A percentile compares a stretch with the other conserved stretches of the same genome.
phyloP scores from a whole-genome alignment of 2,113 vertebrate genomes.

The Brachirus orientalis region DNA sequence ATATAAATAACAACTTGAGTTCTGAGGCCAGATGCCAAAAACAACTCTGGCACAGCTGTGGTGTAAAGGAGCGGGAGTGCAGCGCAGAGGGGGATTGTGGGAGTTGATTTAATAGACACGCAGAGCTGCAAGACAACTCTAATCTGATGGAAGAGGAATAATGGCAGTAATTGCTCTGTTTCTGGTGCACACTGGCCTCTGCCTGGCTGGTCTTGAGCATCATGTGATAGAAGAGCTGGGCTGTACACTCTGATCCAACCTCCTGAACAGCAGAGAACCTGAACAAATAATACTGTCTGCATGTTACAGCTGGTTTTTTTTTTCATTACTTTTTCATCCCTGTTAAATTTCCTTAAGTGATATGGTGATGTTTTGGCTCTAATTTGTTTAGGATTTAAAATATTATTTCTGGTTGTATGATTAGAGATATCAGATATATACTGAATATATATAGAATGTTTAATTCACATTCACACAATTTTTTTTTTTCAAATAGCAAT shows the following conservation, averaged over 20 bases:
- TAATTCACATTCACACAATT: too few relatives aligned
- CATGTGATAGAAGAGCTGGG: constrained; percentile 52
- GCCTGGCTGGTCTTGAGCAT: constrained; percentile 39
- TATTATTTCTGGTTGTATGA: not conserved
- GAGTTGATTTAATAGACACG: constrained; percentile 42
- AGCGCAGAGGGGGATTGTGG: constrained; percentile 29
- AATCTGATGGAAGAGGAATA: constrained; percentile 63
- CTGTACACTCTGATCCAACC: constrained; percentile 29
- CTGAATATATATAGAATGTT: too few relatives aligned
- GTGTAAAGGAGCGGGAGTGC: constrained; percentile 11
- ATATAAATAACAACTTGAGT: constrained; percentile 7
- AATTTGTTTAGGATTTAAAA: not conserved
- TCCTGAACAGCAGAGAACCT: constrained; percentile 4
- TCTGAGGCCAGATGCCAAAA: constrained; percentile 26
- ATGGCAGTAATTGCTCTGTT: constrained; percentile 69
- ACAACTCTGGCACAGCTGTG: constrained; percentile 17
- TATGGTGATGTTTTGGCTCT: not conserved
- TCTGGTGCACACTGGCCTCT: constrained; percentile 35
- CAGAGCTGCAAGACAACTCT: constrained; percentile 46
- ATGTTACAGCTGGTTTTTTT: not conserved
- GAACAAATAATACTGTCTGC: not conserved
- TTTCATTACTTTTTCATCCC: not conserved
- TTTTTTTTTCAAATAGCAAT: too few relatives aligned
- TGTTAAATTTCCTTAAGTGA: too few relatives aligned
- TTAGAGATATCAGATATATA: not conserved